phyloP scores from a whole-genome alignment of 1,140 invertebrate species.

The Drosophila nigrodunni region DNA sequence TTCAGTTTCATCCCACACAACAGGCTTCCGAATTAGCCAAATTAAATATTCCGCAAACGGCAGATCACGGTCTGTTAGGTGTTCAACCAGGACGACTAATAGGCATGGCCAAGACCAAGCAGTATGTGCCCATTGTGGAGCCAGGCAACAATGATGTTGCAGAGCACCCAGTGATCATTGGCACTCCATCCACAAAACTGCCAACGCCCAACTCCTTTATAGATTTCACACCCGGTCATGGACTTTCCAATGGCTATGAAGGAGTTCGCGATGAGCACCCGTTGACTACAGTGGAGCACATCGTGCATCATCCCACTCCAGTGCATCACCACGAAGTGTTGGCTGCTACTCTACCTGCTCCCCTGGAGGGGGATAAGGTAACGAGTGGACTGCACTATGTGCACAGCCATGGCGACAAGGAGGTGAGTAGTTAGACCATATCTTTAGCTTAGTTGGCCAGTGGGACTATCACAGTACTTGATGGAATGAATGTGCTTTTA shows the following conservation, averaged over 20 bases:
- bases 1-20: slow-evolving; percentile 66
- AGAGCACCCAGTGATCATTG: slow-evolving; percentile 21
- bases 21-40: slow-evolving; percentile 13
- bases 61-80: slow-evolving; percentile 47
- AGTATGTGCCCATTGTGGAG: slow-evolving; percentile 80
- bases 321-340: slow-evolving; percentile 20
- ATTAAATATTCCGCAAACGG: neutral
- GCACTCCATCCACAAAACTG: slow-evolving; percentile 42
- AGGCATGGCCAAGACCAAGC: slow-evolving; percentile 73
- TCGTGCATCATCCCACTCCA: slow-evolving; percentile 50
- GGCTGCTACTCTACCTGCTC: slow-evolving; percentile 53
- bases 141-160: slow-evolving; percentile 65
- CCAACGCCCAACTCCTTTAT: slow-evolving; percentile 70
- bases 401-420: slow-evolving; percentile 48
- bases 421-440: slow-evolving; percentile 45
- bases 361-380: slow-evolving; percentile 51
- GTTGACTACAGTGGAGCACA: slow-evolving; percentile 59
- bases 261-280: slow-evolving; percentile 50
- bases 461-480: too few relatives aligned
- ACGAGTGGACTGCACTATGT: slow-evolving; percentile 54
- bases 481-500: too few relatives aligned
- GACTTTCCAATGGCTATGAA: slow-evolving; percentile 73
- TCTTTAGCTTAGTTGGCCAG: neutral
- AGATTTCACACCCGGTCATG: slow-evolving; percentile 66
- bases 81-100: slow-evolving; percentile 67